Evolutionary conservation across 2,113 vertebrate species (phyloP).

Genomic region (Callaeas wilsoni): DNA sequence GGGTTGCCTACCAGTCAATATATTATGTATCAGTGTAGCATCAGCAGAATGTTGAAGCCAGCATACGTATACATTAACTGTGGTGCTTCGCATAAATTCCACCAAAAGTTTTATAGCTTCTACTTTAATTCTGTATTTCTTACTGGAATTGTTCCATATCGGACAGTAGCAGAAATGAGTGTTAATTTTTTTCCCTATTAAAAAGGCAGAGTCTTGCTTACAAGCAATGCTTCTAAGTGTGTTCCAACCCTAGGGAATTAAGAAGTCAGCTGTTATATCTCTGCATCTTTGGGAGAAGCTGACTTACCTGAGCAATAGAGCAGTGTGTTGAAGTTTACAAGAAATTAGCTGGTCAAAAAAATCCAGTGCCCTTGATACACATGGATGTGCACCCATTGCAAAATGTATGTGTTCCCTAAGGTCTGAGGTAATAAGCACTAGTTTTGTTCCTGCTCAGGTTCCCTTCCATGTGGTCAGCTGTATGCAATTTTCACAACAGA

Average conservation of each 20-base stretch:
- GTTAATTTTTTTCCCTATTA: not conserved
- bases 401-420: not conserved
- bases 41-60: not conserved
- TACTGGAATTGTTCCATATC: not conserved
- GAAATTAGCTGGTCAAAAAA: not conserved
- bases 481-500: not conserved
- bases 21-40: not conserved
- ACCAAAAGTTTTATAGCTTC: not conserved
- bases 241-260: not conserved
- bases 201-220: not conserved
- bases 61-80: rapidly evolving
- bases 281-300: not conserved
- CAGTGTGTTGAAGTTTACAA: not conserved
- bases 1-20: not conserved
- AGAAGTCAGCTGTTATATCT: not conserved
- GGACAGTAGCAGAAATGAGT: not conserved
- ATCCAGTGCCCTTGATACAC: not conserved
- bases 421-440: not conserved
- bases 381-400: not conserved
- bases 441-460: not conserved
- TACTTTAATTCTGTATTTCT: not conserved
- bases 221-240: not conserved
- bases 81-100: not conserved
- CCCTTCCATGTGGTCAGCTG: not conserved
- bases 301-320: not conserved